Conservation (phyloP, 2,888 invertebrate genomes). For the Andricus quercusramuli region DNA sequence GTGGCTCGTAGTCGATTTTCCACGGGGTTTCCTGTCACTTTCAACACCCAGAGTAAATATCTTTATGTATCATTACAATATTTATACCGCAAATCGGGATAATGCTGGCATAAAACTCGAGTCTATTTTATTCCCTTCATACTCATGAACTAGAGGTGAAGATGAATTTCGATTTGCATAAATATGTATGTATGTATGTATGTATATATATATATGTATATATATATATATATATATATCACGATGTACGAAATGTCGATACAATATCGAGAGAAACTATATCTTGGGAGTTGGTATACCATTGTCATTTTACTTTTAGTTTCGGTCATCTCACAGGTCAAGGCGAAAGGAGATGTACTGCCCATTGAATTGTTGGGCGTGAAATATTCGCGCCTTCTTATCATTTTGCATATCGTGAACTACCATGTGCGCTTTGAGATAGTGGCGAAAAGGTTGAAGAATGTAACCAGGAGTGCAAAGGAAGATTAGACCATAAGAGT, state of each 20-base stretch:
- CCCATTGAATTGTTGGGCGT: conserved; percentile 36
- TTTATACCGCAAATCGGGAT: not conserved
- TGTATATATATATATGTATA: not conserved
- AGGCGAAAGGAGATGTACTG: conserved; percentile 25
- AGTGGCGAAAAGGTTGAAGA: conserved; percentile 24
- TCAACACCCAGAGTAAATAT: conserved; percentile 6
- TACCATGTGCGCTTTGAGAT: conserved; percentile 29
- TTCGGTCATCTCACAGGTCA: conserved; percentile 31
- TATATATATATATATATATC: not conserved
- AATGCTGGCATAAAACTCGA: too few relatives aligned
- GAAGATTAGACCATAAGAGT: not conserved
- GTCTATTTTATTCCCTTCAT: too few relatives aligned
- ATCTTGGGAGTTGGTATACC: conserved; percentile 17
- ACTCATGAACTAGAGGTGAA: too few relatives aligned
- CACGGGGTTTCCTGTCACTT: conserved; percentile 36
- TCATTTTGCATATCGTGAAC: conserved; percentile 31
- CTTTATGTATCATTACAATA: not conserved
- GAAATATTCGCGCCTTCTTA: conserved; percentile 34
- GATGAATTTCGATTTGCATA: not conserved
- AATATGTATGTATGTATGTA: not conserved
- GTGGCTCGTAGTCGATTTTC: conserved; percentile 23
- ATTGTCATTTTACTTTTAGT: conserved; percentile 34
- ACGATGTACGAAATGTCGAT: conserved; percentile 20
- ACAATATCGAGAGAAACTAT: conserved; percentile 25
- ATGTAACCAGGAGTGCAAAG: conserved; percentile 3